Conservation (phyloP, 2,797 vertebrate species). For the Heliangelus exortis region DNA sequence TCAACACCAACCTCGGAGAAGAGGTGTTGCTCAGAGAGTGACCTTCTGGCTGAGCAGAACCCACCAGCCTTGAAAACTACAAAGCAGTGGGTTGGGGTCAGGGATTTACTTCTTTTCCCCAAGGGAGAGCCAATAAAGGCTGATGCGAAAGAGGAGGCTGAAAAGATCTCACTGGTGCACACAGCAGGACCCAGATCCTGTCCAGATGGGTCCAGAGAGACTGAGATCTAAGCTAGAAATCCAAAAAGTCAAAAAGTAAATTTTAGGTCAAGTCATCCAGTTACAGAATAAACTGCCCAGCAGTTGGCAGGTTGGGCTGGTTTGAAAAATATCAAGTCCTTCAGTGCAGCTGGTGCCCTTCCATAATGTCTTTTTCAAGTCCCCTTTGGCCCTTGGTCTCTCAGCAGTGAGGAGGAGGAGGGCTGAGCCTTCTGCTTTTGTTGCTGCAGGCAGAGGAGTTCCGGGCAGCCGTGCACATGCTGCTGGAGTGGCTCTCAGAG, state of each 20-base stretch:
- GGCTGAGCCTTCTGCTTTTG: not conserved
- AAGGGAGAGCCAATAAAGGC: not conserved
- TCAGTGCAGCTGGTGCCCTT: accelerated
- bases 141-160: not conserved
- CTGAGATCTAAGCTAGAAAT: accelerated
- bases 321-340: not conserved
- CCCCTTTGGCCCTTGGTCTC: not conserved
- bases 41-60: not conserved
- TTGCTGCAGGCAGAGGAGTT: conserved; percentile 92
- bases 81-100: not conserved
- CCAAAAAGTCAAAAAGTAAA: not conserved
- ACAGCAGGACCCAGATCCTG: not conserved
- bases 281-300: not conserved
- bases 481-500: conserved; percentile 97
- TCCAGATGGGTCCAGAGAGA: not conserved
- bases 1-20: not conserved
- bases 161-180: accelerated
- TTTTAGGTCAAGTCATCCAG: not conserved
- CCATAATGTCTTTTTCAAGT: not conserved
- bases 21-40: not conserved
- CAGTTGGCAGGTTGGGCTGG: not conserved
- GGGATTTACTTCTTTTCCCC: accelerated
- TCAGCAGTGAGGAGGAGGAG: not conserved
- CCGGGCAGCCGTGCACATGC: conserved; percentile 89
- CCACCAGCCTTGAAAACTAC: not conserved